Conservation (phyloP, 2,888 invertebrate species). For the Chirona hameri region DNA sequence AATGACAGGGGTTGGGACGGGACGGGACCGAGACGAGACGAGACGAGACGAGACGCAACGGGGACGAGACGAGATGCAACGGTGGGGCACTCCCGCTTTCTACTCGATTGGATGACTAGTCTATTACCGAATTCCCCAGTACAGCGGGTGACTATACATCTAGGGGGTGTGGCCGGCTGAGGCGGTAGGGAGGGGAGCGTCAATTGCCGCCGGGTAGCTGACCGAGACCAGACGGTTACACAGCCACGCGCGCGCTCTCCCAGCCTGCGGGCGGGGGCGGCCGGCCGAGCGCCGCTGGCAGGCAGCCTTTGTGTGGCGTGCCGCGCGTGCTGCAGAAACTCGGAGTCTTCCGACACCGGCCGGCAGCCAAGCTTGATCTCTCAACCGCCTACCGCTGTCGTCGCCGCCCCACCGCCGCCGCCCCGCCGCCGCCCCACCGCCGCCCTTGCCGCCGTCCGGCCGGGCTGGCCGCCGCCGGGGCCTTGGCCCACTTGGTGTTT, state of each 20-base stretch:
- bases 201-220: no score
- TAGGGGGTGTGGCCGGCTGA: no score
- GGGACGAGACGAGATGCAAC: no score
- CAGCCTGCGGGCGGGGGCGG: background rate
- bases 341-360: background rate
- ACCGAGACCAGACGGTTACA: background rate
- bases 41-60: no score
- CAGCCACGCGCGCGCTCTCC: background rate
- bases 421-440: background rate
- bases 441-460: background rate
- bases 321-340: background rate
- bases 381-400: background rate
- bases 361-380: background rate
- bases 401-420: background rate
- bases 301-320: background rate
- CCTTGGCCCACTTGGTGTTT: constrained; percentile 25
- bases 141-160: no score
- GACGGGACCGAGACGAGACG: no score
- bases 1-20: no score
- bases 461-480: background rate
- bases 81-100: no score
- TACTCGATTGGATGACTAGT: no score
- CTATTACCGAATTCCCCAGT: no score
- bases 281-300: background rate
- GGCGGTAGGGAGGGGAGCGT: no score